Evolutionary conservation across 2,113 vertebrate species (phyloP).

Genomic region (Pachycephala philippinensis): DNA sequence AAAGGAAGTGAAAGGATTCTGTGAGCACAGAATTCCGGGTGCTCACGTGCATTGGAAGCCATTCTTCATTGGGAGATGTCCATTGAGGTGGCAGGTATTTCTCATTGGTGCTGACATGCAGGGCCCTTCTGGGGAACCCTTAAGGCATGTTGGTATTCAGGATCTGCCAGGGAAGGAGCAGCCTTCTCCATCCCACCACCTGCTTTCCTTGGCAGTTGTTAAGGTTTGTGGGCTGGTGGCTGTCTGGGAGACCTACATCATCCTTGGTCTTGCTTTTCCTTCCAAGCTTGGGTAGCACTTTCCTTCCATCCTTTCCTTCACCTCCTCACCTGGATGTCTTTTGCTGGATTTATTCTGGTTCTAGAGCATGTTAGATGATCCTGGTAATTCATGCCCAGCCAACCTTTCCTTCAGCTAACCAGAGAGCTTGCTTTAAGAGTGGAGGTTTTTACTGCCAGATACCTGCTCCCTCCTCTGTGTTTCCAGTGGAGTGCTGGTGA

Average conservation of each 20-base stretch:
- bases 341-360: not conserved
- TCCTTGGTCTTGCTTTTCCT: not conserved
- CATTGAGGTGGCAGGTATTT: not conserved
- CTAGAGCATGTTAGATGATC: not conserved
- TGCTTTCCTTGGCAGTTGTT: not conserved
- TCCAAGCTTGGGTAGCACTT: not conserved
- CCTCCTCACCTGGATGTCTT: not conserved
- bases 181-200: not conserved
- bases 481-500: slow-evolving; percentile 43
- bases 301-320: not conserved
- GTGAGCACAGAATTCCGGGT: not conserved
- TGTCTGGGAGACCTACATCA: not conserved
- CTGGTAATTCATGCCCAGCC: not conserved
- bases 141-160: not conserved
- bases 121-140: not conserved
- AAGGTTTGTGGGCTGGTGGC: not conserved
- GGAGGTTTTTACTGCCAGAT: slow-evolving; percentile 46
- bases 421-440: slow-evolving; percentile 1
- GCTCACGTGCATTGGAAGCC: not conserved
- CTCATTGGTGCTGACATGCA: not conserved
- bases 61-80: not conserved
- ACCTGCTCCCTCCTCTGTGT: not conserved
- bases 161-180: not conserved
- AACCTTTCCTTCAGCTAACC: not conserved
- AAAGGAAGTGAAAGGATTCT: not conserved